These are phyloP conservation scores for Heliconius erato DNA, from an alignment of 2,888 invertebrate species.

Conservation along the genomic window DNA sequence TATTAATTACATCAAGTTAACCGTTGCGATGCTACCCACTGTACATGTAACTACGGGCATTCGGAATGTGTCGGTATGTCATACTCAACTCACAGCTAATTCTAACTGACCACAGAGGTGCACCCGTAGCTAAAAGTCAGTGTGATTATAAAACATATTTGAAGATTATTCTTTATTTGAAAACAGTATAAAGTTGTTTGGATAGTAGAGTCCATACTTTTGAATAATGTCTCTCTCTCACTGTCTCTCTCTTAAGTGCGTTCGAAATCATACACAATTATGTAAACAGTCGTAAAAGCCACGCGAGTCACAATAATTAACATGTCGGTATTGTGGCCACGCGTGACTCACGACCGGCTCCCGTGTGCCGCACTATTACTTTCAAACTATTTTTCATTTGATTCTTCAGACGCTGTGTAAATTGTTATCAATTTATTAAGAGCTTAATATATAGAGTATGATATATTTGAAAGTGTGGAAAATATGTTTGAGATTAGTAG, in stretches of 20 bases:
- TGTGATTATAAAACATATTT: not conserved
- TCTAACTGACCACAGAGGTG: too few relatives aligned
- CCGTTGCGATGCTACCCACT: too few relatives aligned
- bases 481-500: not conserved
- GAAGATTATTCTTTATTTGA: not conserved
- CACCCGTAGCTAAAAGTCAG: too few relatives aligned
- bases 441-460: not conserved
- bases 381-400: slow-evolving; percentile 50
- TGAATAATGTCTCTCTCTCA: not conserved
- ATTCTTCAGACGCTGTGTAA: slow-evolving; percentile 23
- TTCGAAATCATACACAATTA: slow-evolving; percentile 43
- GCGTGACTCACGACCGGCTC: slow-evolving; percentile 58
- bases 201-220: not conserved
- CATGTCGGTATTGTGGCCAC: slow-evolving; percentile 48
- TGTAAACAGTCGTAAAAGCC: slow-evolving; percentile 48
- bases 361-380: slow-evolving; percentile 49
- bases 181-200: not conserved
- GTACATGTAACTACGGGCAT: too few relatives aligned
- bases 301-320: slow-evolving; percentile 53
- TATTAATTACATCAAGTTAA: too few relatives aligned
- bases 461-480: not conserved
- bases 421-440: slow-evolving; percentile 19
- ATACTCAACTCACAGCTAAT: too few relatives aligned
- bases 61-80: too few relatives aligned
- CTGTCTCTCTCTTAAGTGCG: slow-evolving; percentile 32